Evolutionary conservation across 2,797 vertebrate genomes (phyloP).

Genomic region (Dicrostonyx torquatus): DNA sequence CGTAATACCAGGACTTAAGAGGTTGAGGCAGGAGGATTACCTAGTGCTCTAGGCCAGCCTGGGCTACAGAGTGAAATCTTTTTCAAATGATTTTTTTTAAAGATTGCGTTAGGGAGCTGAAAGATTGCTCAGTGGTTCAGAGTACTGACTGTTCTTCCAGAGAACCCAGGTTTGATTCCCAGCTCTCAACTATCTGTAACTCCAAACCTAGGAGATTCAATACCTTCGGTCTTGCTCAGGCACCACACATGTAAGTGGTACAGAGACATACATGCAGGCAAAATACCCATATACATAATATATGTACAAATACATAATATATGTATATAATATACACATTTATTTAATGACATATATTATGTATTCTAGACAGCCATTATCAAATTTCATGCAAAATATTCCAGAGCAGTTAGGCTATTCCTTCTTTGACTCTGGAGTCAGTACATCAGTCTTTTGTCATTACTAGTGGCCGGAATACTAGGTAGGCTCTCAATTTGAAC

Average conservation of each 20-base stretch:
- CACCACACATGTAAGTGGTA: neutral
- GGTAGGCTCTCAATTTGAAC: neutral
- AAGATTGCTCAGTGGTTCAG: neutral
- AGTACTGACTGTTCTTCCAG: neutral
- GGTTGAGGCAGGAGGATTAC: neutral
- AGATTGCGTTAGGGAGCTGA: neutral
- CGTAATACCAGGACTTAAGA: neutral
- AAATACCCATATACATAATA: neutral
- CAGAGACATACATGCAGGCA: neutral
- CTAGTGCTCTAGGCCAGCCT: neutral
- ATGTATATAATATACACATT: neutral
- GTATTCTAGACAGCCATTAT: neutral
- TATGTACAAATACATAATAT: neutral
- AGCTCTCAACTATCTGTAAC: neutral
- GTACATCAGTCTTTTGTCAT: neutral
- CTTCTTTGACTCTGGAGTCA: neutral
- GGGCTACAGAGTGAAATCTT: neutral
- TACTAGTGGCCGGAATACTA: neutral
- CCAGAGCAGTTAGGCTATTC: constrained; percentile 34
- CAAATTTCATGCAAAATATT: constrained; percentile 38
- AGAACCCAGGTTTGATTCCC: neutral
- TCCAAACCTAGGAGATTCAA: neutral
- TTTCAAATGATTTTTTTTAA: neutral
- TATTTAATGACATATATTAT: neutral
- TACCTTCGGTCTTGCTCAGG: neutral